These are phyloP conservation scores for Homarus gammarus DNA, from an alignment of 2,888 invertebrate genomes.

Conservation along the genomic window DNA sequence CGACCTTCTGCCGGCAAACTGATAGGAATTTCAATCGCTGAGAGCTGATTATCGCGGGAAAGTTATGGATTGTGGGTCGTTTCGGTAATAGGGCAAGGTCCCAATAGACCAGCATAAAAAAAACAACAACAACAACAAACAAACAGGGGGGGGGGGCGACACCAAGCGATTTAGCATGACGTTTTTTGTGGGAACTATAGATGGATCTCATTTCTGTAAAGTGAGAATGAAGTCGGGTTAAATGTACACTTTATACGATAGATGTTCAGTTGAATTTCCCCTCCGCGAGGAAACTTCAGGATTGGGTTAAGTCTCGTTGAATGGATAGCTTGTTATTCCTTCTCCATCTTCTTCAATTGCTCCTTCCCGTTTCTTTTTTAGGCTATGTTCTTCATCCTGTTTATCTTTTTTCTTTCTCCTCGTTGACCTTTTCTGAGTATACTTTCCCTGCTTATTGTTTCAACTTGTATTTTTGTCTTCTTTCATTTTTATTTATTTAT, in stretches of 20 bases:
- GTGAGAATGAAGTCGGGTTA: not conserved
- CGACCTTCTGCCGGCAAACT: not conserved
- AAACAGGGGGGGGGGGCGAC: not conserved
- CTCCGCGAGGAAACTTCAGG: not conserved
- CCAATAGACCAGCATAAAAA: not conserved
- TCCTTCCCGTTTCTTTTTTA: not conserved
- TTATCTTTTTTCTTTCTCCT: too few species aligned
- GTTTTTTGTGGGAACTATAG: not conserved
- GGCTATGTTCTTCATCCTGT: not conserved
- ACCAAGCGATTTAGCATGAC: too few species aligned
- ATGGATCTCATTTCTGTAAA: not conserved
- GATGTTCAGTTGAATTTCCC: not conserved
- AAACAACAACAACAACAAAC: not conserved
- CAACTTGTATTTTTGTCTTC: too few species aligned
- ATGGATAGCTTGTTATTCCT: not conserved
- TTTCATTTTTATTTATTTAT: too few species aligned
- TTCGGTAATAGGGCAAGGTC: not conserved
- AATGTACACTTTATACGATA: not conserved
- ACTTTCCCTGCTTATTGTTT: too few species aligned
- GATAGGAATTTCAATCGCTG: conserved; percentile 9
- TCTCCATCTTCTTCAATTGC: not conserved
- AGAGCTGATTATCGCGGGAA: not conserved
- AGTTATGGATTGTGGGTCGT: not conserved
- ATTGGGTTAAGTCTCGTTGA: not conserved
- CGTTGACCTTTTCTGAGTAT: too few species aligned